These are phyloP conservation scores for Periophthalmus magnuspinnatus DNA, from an alignment of 2,797 vertebrate species.

Conservation along the genomic window DNA sequence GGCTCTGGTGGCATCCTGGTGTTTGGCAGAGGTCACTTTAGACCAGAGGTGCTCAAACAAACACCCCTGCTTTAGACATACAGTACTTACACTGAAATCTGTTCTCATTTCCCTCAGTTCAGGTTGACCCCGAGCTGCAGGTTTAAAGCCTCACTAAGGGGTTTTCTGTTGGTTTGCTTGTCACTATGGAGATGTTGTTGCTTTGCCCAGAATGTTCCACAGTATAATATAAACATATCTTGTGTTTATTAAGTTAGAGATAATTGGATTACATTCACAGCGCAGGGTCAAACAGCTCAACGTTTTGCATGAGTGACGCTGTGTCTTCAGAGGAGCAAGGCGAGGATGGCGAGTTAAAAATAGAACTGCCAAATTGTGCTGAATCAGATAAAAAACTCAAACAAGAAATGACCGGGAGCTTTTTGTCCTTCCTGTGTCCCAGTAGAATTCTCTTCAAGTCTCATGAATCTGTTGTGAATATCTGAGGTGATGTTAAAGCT, in stretches of 20 bases:
- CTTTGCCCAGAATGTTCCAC: no score
- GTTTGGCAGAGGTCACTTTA: no score
- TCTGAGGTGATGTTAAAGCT: background rate
- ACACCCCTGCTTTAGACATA: no score
- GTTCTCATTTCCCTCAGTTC: no score
- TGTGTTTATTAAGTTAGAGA: constrained; percentile 11
- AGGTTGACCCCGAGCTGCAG: no score
- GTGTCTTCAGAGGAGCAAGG: constrained; percentile 55
- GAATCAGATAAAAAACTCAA: constrained; percentile 68
- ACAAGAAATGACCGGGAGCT: constrained; percentile 39
- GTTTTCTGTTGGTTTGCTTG: no score
- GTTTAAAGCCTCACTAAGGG: no score
- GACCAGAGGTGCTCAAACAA: no score
- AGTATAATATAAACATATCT: no score
- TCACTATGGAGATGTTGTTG: no score
- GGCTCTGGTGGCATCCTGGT: no score
- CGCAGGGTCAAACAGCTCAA: constrained; percentile 2
- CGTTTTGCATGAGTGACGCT: constrained; percentile 70
- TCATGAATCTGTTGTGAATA: background rate
- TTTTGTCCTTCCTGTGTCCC: constrained; percentile 16
- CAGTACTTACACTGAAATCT: no score
- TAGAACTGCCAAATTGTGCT: constrained; percentile 69
- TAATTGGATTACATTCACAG: constrained; percentile 63
- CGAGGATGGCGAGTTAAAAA: constrained; percentile 63
- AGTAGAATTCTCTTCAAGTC: background rate